Conservation (phyloP, 2,113 vertebrate genomes). For the Clarias gariepinus region DNA sequence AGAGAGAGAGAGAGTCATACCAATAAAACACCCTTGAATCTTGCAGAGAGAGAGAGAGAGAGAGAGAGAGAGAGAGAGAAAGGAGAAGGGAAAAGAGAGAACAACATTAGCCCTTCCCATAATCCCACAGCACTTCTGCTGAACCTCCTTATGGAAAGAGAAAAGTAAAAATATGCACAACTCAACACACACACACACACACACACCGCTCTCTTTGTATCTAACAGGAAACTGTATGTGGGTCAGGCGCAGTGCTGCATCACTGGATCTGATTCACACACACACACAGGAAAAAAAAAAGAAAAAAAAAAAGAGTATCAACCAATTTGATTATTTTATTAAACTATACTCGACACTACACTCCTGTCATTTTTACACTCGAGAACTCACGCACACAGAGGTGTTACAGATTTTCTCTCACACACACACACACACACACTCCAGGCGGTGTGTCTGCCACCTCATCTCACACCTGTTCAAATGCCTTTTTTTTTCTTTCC, state of each 20-base stretch:
- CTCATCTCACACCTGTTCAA: not conserved
- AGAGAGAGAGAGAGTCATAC: no score
- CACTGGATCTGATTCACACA: not conserved
- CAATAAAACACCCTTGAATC: no score
- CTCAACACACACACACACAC: not conserved
- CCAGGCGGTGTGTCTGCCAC: not conserved
- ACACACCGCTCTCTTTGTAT: not conserved
- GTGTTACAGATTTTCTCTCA: not conserved
- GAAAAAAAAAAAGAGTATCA: no score
- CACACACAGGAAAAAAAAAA: not conserved
- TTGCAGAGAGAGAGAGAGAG: not conserved
- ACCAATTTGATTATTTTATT: not conserved
- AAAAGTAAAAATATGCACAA: not conserved
- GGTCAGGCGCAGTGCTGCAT: not conserved
- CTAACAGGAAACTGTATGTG: slow-evolving; percentile 9
- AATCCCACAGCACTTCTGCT: slow-evolving; percentile 61
- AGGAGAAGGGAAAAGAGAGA: not conserved
- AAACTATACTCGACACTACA: not conserved
- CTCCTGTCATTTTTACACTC: not conserved
- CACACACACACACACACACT: not conserved
- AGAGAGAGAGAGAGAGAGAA: not conserved
- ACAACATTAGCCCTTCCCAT: slow-evolving; percentile 41
- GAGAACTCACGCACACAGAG: not conserved
- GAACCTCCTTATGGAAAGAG: slow-evolving; percentile 46
- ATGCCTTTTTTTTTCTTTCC: not conserved